A percentile compares a stretch with the other conserved stretches of the same genome.
These are phyloP conservation scores for Prolemur simus DNA, from an alignment of 2,113 vertebrate species.

Conservation along the genomic window DNA sequence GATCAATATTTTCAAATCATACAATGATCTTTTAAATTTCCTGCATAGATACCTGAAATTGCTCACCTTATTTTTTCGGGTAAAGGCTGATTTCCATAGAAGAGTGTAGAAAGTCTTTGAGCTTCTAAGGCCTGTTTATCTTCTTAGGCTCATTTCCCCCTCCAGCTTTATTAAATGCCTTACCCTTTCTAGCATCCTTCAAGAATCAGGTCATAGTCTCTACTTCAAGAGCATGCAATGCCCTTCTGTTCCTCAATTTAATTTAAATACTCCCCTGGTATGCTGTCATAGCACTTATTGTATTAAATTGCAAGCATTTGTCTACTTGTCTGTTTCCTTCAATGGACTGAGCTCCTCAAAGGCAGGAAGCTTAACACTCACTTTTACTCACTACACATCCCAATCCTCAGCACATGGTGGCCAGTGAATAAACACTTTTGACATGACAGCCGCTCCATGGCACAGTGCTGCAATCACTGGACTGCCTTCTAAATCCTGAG, in stretches of 20 bases:
- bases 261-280: slow-evolving; percentile 54
- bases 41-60: not conserved
- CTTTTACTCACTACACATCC: not conserved
- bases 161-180: slow-evolving; percentile 62
- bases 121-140: not conserved
- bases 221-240: slow-evolving; percentile 39
- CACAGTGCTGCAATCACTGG: not conserved
- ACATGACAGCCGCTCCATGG: not conserved
- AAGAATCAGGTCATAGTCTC: slow-evolving; percentile 62
- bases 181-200: slow-evolving; percentile 31
- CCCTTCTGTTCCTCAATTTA: slow-evolving; percentile 58
- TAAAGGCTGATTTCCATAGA: not conserved
- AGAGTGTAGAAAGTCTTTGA: not conserved
- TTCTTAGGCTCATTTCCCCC: slow-evolving; percentile 27
- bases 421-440: not conserved
- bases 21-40: not conserved
- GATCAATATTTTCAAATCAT: not conserved
- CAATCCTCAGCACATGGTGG: not conserved
- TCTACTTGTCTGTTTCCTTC: slow-evolving; percentile 50
- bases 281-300: slow-evolving; percentile 30
- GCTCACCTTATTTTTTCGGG: not conserved
- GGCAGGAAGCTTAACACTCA: not conserved
- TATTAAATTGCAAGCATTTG: slow-evolving; percentile 72
- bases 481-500: not conserved
- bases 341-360: slow-evolving; percentile 12